phyloP scores from a whole-genome alignment of 2,797 vertebrate species.

The Dendrocincla fuliginosa region DNA sequence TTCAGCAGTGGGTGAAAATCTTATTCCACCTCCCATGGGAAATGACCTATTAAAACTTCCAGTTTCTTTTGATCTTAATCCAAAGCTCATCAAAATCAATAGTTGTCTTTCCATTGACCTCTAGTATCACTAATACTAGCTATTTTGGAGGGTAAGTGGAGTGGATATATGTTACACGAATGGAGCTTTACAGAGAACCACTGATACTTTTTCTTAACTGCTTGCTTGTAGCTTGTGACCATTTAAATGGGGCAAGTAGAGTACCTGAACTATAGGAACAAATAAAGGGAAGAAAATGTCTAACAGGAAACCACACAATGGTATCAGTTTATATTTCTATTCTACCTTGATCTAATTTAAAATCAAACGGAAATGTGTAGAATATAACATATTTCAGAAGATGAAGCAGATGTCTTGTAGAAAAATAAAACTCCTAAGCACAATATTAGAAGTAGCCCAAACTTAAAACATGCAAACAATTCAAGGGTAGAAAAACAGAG shows the following conservation, averaged over 20 bases:
- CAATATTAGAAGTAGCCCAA: neutral
- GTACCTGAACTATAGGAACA: neutral
- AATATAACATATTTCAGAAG: neutral
- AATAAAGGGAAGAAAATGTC: neutral
- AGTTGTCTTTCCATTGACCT: neutral
- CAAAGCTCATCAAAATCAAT: neutral
- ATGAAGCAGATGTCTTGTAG: neutral
- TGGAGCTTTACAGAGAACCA: neutral
- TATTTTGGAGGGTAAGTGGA: neutral
- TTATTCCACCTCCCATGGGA: neutral
- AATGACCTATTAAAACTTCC: neutral
- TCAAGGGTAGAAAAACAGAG: neutral
- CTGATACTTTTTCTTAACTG: neutral
- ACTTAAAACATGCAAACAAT: neutral
- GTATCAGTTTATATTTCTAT: neutral
- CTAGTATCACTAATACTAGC: neutral
- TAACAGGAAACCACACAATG: neutral
- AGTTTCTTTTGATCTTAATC: constrained; percentile 10
- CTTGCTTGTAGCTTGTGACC: neutral
- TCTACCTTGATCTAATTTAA: neutral
- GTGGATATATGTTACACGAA: neutral
- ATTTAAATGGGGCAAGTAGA: neutral
- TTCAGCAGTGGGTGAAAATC: neutral
- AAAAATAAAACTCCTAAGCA: neutral
- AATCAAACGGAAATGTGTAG: neutral